Evolutionary conservation across 2,113 vertebrate genomes (phyloP), one percentile per base, ranked within the genome.

Genomic region (Platichthys stellatus): DNA sequence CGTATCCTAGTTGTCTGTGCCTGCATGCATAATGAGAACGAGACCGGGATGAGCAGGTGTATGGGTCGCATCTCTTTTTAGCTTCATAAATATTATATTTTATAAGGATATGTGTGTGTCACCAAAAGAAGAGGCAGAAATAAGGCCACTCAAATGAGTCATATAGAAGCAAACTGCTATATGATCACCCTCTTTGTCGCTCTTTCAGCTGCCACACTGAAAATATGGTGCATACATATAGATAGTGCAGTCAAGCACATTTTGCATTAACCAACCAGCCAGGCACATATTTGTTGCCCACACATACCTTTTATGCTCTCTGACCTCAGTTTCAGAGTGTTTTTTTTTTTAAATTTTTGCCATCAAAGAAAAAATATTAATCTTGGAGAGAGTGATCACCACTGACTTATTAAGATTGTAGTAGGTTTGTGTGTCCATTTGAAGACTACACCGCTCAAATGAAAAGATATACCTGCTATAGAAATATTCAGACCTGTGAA

Each of bases 81-180:
- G 49, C 31, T 7, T 15, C 15, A 51, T 43, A 43, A 3, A 43
- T 11, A 13, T n/a, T n/a, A 13, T 43, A 51, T 51, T 61, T n/a
- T 26, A 58, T 63, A 54, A 70, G 65, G 23, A 1, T 53, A 2
- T 3, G 1, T 3, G 24, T 9, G 14, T 69, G 69, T 24, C 43
- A 66, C 78, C 74, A 56, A 71, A 61, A 69, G 26, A 75, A 5
- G 24, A 57, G 57, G 11, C 45, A 12, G 51, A 63, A 79, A 64
- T 24, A 38, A 17, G 64, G 5, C 17, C n/a, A 0, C 13, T n/a
- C 12, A 60, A 70, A 40, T 67, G 31, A 67, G 73, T 62, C 51
- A 53, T 63, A 59, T 59, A 63, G 62, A 68, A 51, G 7, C 21
- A 45, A 28, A 12, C n/a, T 65, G 67, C 51, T 45, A 59, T 18